These are phyloP conservation scores for Hyperoplus immaculatus DNA, from an alignment of 2,797 vertebrate species.

Conservation along the genomic window DNA sequence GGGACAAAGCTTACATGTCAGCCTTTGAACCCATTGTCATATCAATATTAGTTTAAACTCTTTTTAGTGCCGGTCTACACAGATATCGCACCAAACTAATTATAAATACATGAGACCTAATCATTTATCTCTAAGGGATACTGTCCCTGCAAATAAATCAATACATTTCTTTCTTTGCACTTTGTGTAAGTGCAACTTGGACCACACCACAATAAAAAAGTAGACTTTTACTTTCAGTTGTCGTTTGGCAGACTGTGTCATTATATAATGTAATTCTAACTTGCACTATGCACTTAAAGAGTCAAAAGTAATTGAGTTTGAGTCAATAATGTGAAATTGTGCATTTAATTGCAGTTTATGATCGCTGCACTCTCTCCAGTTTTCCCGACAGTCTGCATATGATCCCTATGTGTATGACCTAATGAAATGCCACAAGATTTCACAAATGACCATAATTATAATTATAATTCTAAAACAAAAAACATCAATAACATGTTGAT, in stretches of 20 bases:
- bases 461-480: background rate
- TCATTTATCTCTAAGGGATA: background rate
- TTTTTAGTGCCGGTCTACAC: background rate
- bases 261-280: conserved; percentile 50
- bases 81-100: background rate
- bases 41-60: background rate
- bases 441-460: conserved; percentile 44
- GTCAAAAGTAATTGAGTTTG: conserved; percentile 59
- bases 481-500: conserved; percentile 21
- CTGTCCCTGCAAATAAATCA: too few relatives aligned
- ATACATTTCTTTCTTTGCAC: background rate
- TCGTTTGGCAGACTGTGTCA: conserved; percentile 14
- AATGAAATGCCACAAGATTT: conserved; percentile 41
- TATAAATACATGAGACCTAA: background rate
- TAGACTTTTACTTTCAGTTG: background rate
- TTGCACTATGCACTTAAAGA: conserved; percentile 47
- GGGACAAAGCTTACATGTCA: background rate
- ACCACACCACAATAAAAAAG: background rate
- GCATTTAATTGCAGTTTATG: conserved; percentile 61
- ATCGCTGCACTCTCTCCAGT: conserved; percentile 42
- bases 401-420: conserved; percentile 37
- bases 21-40: background rate
- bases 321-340: conserved; percentile 63
- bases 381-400: conserved; percentile 41
- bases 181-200: background rate